Conservation (phyloP, 2,888 invertebrate genomes). For the Clunio marinus region DNA sequence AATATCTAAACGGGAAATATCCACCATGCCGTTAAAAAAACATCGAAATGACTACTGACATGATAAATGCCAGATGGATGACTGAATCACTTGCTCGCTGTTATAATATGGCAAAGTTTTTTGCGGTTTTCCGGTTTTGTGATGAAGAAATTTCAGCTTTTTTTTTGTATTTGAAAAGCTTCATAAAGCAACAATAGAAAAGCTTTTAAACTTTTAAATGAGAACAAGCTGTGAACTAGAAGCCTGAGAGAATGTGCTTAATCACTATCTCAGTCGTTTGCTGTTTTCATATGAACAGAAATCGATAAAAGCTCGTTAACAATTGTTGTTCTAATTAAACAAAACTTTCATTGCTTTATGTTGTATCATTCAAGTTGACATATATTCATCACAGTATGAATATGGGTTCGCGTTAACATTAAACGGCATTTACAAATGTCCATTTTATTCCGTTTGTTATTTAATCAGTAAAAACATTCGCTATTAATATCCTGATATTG, state of each 20-base stretch:
- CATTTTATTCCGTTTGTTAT: no score
- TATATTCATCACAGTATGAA: no score
- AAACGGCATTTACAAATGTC: no score
- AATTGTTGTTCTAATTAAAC: constrained; percentile 22
- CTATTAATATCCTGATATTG: no score
- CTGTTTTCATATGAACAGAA: neutral
- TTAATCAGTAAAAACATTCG: no score
- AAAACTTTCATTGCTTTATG: neutral
- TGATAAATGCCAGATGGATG: neutral
- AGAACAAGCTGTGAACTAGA: no score
- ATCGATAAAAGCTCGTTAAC: constrained; percentile 31
- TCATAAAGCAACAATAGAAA: no score
- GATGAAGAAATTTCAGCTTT: neutral
- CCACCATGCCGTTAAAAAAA: neutral
- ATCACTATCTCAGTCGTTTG: neutral
- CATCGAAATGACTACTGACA: neutral
- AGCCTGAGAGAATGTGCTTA: neutral
- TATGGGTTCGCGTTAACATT: no score
- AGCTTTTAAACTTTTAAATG: no score
- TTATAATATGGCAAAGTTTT: neutral
- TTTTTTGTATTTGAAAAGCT: no score
- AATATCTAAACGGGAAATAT: no score
- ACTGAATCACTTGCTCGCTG: neutral
- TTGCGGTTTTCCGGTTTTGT: neutral
- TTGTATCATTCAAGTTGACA: no score